phyloP scores from a whole-genome alignment of 2,888 invertebrate species.

The Agrochola lota region DNA sequence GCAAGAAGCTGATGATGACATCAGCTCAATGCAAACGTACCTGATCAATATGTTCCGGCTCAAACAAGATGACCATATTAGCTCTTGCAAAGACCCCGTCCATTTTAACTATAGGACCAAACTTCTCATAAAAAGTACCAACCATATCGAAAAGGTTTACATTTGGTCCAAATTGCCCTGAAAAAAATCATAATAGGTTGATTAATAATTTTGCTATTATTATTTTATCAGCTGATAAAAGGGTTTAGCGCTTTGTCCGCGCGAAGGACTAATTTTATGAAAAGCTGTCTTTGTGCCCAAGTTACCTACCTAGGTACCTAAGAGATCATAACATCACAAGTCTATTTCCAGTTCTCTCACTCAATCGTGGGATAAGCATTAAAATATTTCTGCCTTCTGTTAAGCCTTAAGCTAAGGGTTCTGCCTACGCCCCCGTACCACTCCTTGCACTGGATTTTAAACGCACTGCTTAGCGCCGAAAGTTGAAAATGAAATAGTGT shows the following conservation, averaged over 20 bases:
- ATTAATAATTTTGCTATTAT: neutral
- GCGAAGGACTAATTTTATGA: neutral
- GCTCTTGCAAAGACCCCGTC: constrained; percentile 79
- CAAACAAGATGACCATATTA: constrained; percentile 79
- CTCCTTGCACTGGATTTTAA: neutral
- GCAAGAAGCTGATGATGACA: neutral
- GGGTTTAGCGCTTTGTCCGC: too few species aligned
- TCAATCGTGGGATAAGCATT: neutral
- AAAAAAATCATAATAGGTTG: constrained; percentile 41
- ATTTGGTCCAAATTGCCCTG: constrained; percentile 79
- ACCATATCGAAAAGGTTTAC: constrained; percentile 74
- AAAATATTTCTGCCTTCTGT: neutral
- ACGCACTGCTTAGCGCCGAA: neutral
- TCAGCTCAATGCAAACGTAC: constrained; percentile 55
- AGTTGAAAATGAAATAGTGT: neutral
- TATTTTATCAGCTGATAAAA: neutral
- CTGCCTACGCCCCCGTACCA: neutral
- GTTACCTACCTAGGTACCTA: neutral
- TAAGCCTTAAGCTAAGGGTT: too few species aligned
- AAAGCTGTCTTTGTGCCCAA: neutral
- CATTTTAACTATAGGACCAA: constrained; percentile 81
- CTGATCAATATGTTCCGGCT: constrained; percentile 81
- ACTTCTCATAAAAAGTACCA: constrained; percentile 75
- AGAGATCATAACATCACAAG: too few species aligned
- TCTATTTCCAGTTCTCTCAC: neutral